Conservation (phyloP, 2,888 invertebrate species). For the Plagodis pulveraria region DNA sequence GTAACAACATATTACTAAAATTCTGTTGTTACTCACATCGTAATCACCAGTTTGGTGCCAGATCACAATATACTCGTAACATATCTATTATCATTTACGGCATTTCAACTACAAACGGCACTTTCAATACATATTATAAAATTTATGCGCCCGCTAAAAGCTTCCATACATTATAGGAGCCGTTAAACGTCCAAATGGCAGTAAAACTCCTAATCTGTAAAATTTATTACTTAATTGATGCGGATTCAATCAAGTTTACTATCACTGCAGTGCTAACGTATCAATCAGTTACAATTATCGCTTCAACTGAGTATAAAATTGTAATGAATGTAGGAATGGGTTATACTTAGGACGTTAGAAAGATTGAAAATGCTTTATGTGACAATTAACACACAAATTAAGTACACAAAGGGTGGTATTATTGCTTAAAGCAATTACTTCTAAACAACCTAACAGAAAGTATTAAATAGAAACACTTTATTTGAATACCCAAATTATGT, state of each 20-base stretch:
- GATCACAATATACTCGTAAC: constrained; percentile 23
- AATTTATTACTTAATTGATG: constrained; percentile 30
- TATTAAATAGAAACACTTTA: no score
- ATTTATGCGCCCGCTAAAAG: constrained; percentile 31
- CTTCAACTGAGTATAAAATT: constrained; percentile 9
- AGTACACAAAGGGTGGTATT: no score
- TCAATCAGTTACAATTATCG: constrained; percentile 16
- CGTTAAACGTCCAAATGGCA: constrained; percentile 20
- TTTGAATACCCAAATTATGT: no score
- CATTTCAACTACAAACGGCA: constrained; percentile 14
- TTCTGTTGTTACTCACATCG: background rate
- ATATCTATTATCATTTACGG: constrained; percentile 14
- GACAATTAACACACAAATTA: no score
- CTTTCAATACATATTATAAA: constrained; percentile 24
- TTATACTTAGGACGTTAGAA: background rate
- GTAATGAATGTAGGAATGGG: constrained; percentile 3
- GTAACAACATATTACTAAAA: no score
- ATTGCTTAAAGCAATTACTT: no score
- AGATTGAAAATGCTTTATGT: no score
- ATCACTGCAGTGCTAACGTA: constrained; percentile 9
- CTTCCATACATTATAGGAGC: constrained; percentile 16
- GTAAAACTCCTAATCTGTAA: constrained; percentile 27
- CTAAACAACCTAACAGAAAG: no score
- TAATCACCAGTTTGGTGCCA: constrained; percentile 13
- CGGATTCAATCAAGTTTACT: constrained; percentile 25